Conservation (phyloP, 2,888 invertebrate species). For the Archips crataeganus region DNA sequence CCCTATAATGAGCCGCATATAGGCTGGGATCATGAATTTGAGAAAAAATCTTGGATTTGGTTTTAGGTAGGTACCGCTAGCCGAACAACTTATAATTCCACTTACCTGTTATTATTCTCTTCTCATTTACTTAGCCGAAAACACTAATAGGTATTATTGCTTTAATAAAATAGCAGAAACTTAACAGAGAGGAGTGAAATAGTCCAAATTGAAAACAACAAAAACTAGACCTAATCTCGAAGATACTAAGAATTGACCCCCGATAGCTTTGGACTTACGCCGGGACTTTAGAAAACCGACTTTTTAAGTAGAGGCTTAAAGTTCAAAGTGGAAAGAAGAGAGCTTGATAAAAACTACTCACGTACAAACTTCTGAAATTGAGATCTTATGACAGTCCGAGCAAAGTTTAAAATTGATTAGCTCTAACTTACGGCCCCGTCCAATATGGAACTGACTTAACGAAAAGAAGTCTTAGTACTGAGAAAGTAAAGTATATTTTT, state of each 20-base stretch:
- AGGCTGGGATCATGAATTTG: too few species aligned
- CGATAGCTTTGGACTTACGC: neutral
- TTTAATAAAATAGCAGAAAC: too few species aligned
- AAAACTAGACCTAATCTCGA: too few species aligned
- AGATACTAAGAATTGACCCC: neutral
- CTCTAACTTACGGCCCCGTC: slow-evolving; percentile 6
- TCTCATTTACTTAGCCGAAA: too few species aligned
- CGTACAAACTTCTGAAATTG: slow-evolving; percentile 26
- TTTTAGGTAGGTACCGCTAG: too few species aligned
- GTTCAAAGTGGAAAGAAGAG: neutral
- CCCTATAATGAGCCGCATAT: too few species aligned
- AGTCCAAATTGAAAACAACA: too few species aligned
- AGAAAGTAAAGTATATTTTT: neutral
- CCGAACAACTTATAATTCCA: too few species aligned
- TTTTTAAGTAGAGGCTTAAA: neutral
- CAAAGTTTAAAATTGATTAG: slow-evolving; percentile 39
- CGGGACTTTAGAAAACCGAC: neutral
- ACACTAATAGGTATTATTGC: too few species aligned
- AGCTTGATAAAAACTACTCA: slow-evolving; percentile 33
- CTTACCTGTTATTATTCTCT: too few species aligned
- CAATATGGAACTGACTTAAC: neutral
- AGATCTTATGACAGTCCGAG: slow-evolving; percentile 31
- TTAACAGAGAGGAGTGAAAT: too few species aligned
- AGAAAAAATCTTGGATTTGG: too few species aligned
- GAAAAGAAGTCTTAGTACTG: slow-evolving; percentile 21